Percentiles rank a stretch among this genome's conserved stretches.
phyloP scores from a whole-genome alignment of 2,888 invertebrate genomes.

The Oxyscelio sp. region DNA sequence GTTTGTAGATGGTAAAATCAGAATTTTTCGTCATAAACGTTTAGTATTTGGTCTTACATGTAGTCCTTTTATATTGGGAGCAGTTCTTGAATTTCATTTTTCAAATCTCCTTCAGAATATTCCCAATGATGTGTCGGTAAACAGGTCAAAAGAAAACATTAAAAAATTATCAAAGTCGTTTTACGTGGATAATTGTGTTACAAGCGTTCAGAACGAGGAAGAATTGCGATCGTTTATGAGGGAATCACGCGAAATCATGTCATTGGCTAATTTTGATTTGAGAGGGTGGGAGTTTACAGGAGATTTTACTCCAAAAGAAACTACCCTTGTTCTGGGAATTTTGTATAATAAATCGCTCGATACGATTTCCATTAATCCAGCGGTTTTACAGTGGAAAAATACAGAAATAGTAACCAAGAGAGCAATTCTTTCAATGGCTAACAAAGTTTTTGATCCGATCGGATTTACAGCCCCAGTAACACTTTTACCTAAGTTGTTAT shows the following conservation, averaged over 20 bases:
- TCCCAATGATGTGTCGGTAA: background rate
- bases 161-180: conserved; percentile 68
- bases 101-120: background rate
- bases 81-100: conserved; percentile 67
- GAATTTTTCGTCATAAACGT: conserved; percentile 67
- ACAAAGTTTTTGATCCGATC: conserved; percentile 75
- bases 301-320: conserved; percentile 25
- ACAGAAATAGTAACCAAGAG: conserved; percentile 67
- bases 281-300: conserved; percentile 64
- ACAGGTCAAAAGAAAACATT: conserved; percentile 37
- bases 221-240: conserved; percentile 41
- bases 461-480: conserved; percentile 67
- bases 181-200: conserved; percentile 75
- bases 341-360: conserved; percentile 49
- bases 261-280: conserved; percentile 61
- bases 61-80: conserved; percentile 77
- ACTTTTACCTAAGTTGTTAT: conserved; percentile 67
- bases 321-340: conserved; percentile 52
- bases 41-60: conserved; percentile 78
- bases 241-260: conserved; percentile 60
- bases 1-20: conserved; percentile 55
- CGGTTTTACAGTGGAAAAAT: background rate
- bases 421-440: conserved; percentile 69
- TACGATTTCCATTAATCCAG: conserved; percentile 58
- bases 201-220: conserved; percentile 44